Evolutionary conservation across 92 coral and sea anemone species (phyloP).

Genomic region (Porites divaricata): DNA sequence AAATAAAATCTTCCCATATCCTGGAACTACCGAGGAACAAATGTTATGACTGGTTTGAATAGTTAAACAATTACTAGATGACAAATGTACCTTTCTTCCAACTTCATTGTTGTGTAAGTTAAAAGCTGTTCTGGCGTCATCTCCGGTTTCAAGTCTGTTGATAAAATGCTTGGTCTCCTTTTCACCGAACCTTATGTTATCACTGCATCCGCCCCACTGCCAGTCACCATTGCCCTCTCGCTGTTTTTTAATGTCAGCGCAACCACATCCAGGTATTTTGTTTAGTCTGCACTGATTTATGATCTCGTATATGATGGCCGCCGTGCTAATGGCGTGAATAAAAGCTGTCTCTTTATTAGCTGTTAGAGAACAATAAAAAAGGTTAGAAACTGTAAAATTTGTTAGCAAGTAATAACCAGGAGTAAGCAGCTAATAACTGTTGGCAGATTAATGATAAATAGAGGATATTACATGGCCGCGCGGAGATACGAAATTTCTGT

Average conservation of each 20-base stretch:
- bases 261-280: conserved; percentile 76
- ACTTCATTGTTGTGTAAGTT: conserved; percentile 90
- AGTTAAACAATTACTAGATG: too few relatives aligned
- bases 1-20: too few relatives aligned
- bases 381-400: neutral
- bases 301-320: conserved; percentile 74
- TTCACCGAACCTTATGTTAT: conserved; percentile 85
- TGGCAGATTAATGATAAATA: too few relatives aligned
- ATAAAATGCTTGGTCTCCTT: conserved; percentile 78
- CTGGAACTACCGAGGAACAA: too few relatives aligned
- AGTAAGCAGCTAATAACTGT: too few relatives aligned
- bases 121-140: conserved; percentile 59
- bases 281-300: conserved; percentile 68
- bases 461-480: too few relatives aligned
- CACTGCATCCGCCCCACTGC: conserved; percentile 92
- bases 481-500: too few relatives aligned
- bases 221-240: conserved; percentile 26
- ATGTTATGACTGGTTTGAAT: too few relatives aligned
- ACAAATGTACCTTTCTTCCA: conserved; percentile 80
- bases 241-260: conserved; percentile 39
- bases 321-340: conserved; percentile 78
- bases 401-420: neutral
- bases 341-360: conserved; percentile 84
- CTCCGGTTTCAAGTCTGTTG: conserved; percentile 61
- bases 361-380: conserved; percentile 1